Conservation (phyloP, 2,797 vertebrate species). For the Tamandua tetradactyla region DNA sequence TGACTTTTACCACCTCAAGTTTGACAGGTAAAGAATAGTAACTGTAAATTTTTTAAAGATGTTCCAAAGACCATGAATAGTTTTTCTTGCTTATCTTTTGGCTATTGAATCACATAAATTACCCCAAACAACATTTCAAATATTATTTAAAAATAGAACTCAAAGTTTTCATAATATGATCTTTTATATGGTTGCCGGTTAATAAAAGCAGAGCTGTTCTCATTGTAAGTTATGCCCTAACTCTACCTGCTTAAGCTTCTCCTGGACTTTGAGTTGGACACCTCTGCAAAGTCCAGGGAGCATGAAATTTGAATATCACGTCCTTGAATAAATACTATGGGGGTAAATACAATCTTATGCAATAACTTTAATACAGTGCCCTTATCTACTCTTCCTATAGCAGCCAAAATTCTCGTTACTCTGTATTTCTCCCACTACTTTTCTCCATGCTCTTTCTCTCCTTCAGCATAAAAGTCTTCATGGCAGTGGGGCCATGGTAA, state of each 20-base stretch:
- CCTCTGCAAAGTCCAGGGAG: not conserved
- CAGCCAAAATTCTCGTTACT: not conserved
- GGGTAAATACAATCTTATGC: not conserved
- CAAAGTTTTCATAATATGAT: not conserved
- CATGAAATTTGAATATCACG: not conserved
- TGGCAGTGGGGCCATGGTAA: not conserved
- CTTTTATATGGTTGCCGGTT: not conserved
- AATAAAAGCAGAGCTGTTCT: not conserved
- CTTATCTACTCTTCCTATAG: not conserved
- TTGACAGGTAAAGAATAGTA: not conserved
- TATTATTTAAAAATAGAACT: not conserved
- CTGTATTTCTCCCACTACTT: not conserved
- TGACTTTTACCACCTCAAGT: not conserved
- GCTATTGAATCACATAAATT: not conserved
- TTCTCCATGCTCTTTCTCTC: not conserved
- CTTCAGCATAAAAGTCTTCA: not conserved
- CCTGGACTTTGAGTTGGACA: not conserved
- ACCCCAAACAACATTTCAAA: not conserved
- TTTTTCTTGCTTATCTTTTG: constrained; percentile 3
- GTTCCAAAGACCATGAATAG: not conserved
- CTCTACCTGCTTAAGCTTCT: not conserved
- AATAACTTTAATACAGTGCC: not conserved
- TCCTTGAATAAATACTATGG: not conserved
- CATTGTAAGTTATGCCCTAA: not conserved
- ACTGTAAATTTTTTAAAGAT: not conserved